Evolutionary conservation across 2,888 invertebrate species (phyloP).

Genomic region (Nycteola revayana): DNA sequence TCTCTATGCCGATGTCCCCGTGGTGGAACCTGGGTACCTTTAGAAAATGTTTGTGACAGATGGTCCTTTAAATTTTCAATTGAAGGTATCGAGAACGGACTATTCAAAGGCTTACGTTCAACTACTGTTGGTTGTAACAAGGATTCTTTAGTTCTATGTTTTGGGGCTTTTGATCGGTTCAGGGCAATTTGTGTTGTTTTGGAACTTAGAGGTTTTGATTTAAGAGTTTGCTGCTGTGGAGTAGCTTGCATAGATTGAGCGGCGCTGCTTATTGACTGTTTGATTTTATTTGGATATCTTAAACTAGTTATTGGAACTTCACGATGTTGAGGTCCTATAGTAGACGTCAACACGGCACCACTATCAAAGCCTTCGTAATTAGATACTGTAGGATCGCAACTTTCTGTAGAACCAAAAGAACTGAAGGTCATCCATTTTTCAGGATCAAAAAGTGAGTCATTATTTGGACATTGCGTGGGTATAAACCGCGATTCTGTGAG

Average conservation of each 20-base stretch:
- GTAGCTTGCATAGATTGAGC: neutral
- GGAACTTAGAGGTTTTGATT: neutral
- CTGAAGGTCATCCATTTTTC: too few species aligned
- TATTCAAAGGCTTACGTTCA: slow-evolving; percentile 5
- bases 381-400: neutral
- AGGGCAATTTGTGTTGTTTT: neutral
- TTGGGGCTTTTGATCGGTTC: too few species aligned
- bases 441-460: too few species aligned
- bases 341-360: slow-evolving; percentile 3
- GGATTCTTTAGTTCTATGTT: slow-evolving; percentile 9
- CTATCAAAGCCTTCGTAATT: slow-evolving; percentile 2
- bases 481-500: too few species aligned
- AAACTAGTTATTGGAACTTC: neutral
- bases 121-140: slow-evolving; percentile 13
- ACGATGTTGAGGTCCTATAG: neutral
- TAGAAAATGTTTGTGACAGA: too few species aligned
- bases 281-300: too few species aligned
- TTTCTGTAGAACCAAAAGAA: too few species aligned
- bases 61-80: neutral
- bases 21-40: neutral
- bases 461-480: too few species aligned
- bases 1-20: neutral
- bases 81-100: slow-evolving; percentile 1
- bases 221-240: neutral
- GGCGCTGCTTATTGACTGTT: too few species aligned